Conservation (phyloP, 2,113 vertebrate genomes). For the Nanorana parkeri region DNA sequence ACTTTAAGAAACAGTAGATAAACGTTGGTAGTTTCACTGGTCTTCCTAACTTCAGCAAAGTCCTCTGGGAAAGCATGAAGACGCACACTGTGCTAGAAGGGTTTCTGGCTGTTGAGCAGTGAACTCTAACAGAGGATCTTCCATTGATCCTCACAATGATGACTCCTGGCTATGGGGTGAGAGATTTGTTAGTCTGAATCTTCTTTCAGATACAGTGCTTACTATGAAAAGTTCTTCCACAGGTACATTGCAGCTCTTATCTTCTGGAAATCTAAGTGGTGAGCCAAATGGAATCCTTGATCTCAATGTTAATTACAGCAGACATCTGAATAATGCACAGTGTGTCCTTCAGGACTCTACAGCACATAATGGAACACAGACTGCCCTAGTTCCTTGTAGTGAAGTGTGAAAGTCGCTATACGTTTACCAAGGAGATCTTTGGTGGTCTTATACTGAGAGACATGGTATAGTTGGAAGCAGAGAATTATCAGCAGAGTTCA, state of each 20-base stretch:
- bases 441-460: constrained; percentile 77
- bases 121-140: constrained; percentile 84
- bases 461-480: constrained; percentile 90
- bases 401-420: constrained; percentile 81
- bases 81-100: constrained; percentile 69
- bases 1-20: constrained; percentile 92
- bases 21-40: constrained; percentile 78
- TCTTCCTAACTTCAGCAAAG: constrained; percentile 81
- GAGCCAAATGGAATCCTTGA: not conserved
- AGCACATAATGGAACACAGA: no score
- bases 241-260: constrained; percentile 65
- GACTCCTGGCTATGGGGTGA: constrained; percentile 97
- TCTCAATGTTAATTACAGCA: not conserved
- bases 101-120: constrained; percentile 92
- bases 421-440: constrained; percentile 79
- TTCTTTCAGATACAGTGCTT: constrained; percentile 84
- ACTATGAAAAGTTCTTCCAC: constrained; percentile 80
- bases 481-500: constrained; percentile 88
- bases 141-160: constrained; percentile 93
- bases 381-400: constrained; percentile 60
- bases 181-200: constrained; percentile 89
- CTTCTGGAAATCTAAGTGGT: rapidly evolving
- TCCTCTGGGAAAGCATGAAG: constrained; percentile 82
- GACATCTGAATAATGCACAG: not conserved
- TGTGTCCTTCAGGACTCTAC: no score